A percentile compares a stretch with the other conserved stretches of the same genome.
Evolutionary conservation across 2,888 invertebrate genomes (phyloP).

Genomic region (Nesidiocoris tenuis): DNA sequence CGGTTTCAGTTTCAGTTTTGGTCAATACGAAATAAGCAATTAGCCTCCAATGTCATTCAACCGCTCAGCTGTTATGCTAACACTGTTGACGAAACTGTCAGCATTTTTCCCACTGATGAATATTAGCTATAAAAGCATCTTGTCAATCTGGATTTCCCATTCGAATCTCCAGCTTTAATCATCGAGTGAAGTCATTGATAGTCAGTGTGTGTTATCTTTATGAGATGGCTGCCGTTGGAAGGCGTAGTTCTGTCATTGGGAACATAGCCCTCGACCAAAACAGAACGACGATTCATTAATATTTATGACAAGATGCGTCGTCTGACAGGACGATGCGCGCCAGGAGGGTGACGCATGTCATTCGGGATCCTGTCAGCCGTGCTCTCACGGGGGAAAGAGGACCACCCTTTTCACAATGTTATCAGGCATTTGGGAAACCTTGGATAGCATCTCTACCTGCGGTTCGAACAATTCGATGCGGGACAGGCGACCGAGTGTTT

Average conservation of each 20-base stretch:
- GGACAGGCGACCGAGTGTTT: not conserved
- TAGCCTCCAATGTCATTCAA: too few species aligned
- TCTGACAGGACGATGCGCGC: slow-evolving; percentile 7
- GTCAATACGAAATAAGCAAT: too few species aligned
- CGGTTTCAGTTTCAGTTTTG: too few species aligned
- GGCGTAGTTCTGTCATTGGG: slow-evolving; percentile 25
- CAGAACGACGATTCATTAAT: slow-evolving; percentile 39
- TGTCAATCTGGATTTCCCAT: too few species aligned
- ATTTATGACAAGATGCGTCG: slow-evolving; percentile 20
- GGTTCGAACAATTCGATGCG: not conserved
- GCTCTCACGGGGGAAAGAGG: not conserved
- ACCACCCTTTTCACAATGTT: slow-evolving; percentile 19
- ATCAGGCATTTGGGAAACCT: slow-evolving; percentile 35
- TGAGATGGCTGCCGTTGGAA: slow-evolving; percentile 1
- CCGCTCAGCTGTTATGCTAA: too few species aligned
- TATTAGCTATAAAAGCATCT: too few species aligned
- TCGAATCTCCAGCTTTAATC: slow-evolving; percentile 12
- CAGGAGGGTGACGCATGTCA: slow-evolving; percentile 13
- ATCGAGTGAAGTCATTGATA: slow-evolving; percentile 35
- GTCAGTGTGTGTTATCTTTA: slow-evolving; percentile 37
- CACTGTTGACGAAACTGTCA: too few species aligned
- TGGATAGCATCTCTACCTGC: slow-evolving; percentile 35
- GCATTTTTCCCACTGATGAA: too few species aligned
- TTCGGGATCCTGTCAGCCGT: slow-evolving; percentile 32
- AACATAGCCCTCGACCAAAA: slow-evolving; percentile 21